Evolutionary conservation across 2,113 vertebrate species (phyloP), one percentile per base, ranked within the genome.

Genomic region (Nicator chloris): DNA sequence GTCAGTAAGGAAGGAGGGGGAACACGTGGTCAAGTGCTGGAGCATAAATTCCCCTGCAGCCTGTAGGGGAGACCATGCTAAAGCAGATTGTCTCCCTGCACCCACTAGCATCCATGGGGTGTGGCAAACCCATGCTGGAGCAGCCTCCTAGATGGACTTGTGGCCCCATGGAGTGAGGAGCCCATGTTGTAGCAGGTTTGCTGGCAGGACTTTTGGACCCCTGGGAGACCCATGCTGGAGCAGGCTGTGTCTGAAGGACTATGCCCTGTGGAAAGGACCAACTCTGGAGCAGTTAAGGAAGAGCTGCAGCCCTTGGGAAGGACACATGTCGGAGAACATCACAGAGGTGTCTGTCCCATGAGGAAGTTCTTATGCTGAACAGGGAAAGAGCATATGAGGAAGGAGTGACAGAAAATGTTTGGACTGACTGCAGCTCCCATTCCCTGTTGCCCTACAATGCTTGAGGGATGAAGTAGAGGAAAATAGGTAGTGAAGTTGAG

Each of bases 31-130:
- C 54, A 47, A 15, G 3, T 3, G 1, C 26, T 3, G 4, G 33
- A 56, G 20, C 35, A 59, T 17, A 54, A 22, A 23, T 57, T 79
- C 2, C 8, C 3, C 33, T 35, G n/a, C 40, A 61, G 20, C 17
- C 8, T 2, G 0, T 24, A 9, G 3, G n/a, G 28, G 26, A 56
- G 65, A 14, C 20, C 1, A 1, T 45, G 28, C 9, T 56, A 56
- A 51, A 17, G 20, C 9, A 35, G 27, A 7, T 11, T 69, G 16
- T 40, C 4, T 39, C 15, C 3, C 9, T 39, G 57, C 26, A 56
- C 27, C 11, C 9, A 3, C 3, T 2, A 56, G 40, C 9, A 2
- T 64, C 24, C 2, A 1, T 40, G 19, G 15, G 17, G 3, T 27
- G 14, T 60, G 45, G 45, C 11, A 26, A 53, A 5, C 13, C 13